Conservation (phyloP, 2,797 vertebrate genomes). For the Epinephelus coioides region DNA sequence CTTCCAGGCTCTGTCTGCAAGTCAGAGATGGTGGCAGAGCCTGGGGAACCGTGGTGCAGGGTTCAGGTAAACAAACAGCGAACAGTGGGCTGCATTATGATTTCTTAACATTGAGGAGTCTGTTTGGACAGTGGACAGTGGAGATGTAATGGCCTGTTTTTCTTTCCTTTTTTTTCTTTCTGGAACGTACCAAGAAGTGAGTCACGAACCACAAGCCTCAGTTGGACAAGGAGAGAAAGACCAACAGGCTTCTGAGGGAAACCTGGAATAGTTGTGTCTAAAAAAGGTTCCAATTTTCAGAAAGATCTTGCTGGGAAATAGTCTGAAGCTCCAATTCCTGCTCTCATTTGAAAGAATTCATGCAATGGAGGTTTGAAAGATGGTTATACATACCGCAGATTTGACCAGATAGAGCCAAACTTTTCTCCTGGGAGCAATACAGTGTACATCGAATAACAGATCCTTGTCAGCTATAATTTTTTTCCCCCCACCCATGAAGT, state of each 20-base stretch:
- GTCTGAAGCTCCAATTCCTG: conserved; percentile 46
- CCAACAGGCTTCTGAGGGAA: conserved; percentile 55
- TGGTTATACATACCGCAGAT: conserved; percentile 43
- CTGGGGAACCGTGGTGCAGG: conserved; percentile 55
- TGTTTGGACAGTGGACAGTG: conserved; percentile 68
- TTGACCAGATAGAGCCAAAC: conserved; percentile 26
- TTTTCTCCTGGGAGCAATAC: conserved; percentile 45
- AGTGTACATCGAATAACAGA: conserved; percentile 44
- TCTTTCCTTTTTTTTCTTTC: conserved; percentile 51
- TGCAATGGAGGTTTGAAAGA: conserved; percentile 24
- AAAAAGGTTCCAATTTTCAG: conserved; percentile 65
- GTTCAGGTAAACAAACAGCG: conserved; percentile 80
- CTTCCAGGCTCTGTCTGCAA: conserved; percentile 71
- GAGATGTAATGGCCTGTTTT: conserved; percentile 60
- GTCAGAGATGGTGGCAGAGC: conserved; percentile 60
- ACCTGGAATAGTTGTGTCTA: conserved; percentile 77
- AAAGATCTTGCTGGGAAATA: conserved; percentile 57
- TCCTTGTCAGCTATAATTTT: conserved; percentile 34
- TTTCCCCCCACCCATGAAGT: conserved; percentile 22
- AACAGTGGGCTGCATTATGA: conserved; percentile 61
- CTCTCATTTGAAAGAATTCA: conserved; percentile 46
- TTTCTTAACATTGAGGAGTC: conserved; percentile 61
- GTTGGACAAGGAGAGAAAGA: conserved; percentile 63
- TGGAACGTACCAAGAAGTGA: conserved; percentile 63
- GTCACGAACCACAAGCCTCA: conserved; percentile 75